These are phyloP conservation scores for Thaleichthys pacificus DNA, from an alignment of 2,797 vertebrate species.

Conservation along the genomic window DNA sequence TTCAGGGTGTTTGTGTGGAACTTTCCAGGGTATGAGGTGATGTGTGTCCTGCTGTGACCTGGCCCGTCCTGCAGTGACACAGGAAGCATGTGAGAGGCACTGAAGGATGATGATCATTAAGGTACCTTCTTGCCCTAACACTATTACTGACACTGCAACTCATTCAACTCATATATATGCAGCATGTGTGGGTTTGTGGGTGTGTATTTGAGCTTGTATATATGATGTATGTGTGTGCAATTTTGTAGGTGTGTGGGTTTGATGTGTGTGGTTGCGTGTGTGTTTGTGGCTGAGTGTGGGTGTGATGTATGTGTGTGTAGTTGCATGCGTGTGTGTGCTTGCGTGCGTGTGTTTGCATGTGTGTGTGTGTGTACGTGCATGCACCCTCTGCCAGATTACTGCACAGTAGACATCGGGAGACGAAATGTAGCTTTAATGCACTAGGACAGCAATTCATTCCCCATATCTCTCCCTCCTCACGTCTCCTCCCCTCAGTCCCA, in stretches of 20 bases:
- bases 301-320: slow-evolving; percentile 20
- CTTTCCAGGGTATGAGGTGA: no score
- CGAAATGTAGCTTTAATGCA: slow-evolving; percentile 56
- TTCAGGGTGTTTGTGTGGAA: no score
- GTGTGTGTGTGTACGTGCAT: slow-evolving; percentile 13
- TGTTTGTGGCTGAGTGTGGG: slow-evolving; percentile 13
- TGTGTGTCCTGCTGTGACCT: no score
- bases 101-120: slow-evolving; percentile 54
- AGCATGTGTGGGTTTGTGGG: slow-evolving; percentile 21
- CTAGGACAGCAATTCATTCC: slow-evolving; percentile 76
- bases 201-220: slow-evolving; percentile 17
- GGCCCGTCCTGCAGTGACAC: no score
- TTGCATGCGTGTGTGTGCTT: slow-evolving; percentile 13
- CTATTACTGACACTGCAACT: slow-evolving; percentile 50
- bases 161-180: slow-evolving; percentile 34
- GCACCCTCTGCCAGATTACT: slow-evolving; percentile 26
- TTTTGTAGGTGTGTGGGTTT: slow-evolving; percentile 11
- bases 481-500: slow-evolving; percentile 1
- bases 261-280: neutral
- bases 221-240: slow-evolving; percentile 7
- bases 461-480: slow-evolving; percentile 37
- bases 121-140: slow-evolving; percentile 36
- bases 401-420: slow-evolving; percentile 15
- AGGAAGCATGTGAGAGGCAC: neutral
- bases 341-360: slow-evolving; percentile 22